Percentiles rank a stretch among this genome's conserved stretches.
Conservation (phyloP, 2,113 vertebrate species). For the Gorsachius goisagi region DNA sequence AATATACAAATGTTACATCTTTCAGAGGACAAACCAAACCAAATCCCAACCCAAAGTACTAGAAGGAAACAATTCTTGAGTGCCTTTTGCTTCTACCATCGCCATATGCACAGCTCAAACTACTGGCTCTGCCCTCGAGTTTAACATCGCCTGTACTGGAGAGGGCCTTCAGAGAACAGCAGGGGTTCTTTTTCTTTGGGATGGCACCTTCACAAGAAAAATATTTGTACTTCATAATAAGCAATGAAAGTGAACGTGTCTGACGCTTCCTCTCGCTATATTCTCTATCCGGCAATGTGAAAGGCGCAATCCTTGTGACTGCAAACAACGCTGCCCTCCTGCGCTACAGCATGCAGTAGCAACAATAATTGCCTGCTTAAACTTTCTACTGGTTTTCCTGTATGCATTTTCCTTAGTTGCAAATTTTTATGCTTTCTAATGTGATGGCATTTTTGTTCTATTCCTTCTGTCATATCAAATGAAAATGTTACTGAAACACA, state of each 20-base stretch:
- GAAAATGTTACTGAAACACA: not conserved
- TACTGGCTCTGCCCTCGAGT: not conserved
- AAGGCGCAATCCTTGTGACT: fast-evolving
- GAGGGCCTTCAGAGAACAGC: not conserved
- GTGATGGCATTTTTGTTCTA: not conserved
- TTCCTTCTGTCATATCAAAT: conserved; percentile 5
- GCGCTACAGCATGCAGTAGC: not conserved
- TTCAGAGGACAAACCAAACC: not conserved
- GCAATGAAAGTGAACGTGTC: not conserved
- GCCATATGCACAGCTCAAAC: fast-evolving
- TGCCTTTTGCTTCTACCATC: not conserved
- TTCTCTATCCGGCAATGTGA: fast-evolving
- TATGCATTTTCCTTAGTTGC: not conserved
- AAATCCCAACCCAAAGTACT: not conserved
- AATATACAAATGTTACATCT: not conserved
- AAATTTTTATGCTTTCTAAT: not conserved
- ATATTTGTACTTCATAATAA: not conserved
- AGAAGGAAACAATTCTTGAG: not conserved
- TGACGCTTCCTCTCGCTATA: not conserved
- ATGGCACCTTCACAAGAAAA: not conserved
- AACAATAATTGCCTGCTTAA: not conserved
- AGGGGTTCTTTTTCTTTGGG: not conserved
- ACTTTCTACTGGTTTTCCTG: not conserved
- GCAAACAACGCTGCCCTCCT: fast-evolving
- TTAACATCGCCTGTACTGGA: not conserved